Conservation (phyloP, 2,113 vertebrate genomes). For the Myiozetetes cayanensis region DNA sequence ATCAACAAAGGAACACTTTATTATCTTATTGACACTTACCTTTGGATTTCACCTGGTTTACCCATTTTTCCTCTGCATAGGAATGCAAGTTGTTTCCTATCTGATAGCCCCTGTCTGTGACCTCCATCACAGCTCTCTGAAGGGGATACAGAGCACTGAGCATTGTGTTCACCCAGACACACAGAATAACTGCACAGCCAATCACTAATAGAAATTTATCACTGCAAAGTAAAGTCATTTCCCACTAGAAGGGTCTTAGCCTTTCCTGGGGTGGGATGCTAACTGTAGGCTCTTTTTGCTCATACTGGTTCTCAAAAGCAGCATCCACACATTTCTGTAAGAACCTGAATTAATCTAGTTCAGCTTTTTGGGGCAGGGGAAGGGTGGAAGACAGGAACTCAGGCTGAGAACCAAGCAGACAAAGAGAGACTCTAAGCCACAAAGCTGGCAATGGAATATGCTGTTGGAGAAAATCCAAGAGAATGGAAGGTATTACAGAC, state of each 20-base stretch:
- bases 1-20: not conserved
- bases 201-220: not conserved
- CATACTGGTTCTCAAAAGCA: fast-evolving
- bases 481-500: not conserved
- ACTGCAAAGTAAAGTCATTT: not conserved
- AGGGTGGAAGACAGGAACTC: not conserved
- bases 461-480: not conserved
- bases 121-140: not conserved
- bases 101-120: not conserved
- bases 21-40: not conserved
- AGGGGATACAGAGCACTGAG: not conserved
- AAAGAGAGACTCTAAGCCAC: not conserved
- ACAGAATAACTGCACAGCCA: fast-evolving
- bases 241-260: not conserved
- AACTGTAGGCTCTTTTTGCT: not conserved
- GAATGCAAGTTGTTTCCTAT: not conserved
- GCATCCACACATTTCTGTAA: not conserved
- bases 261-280: not conserved
- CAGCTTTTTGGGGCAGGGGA: not conserved
- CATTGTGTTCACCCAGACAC: not conserved
- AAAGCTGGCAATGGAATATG: not conserved
- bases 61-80: not conserved
- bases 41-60: not conserved
- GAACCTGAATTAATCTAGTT: not conserved
- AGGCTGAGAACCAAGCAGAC: not conserved